Conservation (phyloP, 2,113 vertebrate species). For the Mellivora capensis region DNA sequence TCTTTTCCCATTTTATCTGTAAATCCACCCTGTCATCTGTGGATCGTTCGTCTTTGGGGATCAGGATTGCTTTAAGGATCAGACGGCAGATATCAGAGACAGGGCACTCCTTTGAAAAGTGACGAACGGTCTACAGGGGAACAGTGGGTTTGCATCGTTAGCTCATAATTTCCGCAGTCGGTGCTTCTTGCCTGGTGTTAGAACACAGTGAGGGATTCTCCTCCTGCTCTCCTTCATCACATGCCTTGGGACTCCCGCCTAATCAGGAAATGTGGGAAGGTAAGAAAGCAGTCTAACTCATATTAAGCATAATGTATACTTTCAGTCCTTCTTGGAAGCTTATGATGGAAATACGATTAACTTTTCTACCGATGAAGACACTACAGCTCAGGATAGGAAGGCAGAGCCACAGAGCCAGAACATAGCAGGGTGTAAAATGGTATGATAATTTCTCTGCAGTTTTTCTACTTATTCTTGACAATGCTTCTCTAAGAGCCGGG, state of each 20-base stretch:
- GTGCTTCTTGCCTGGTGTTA: neutral
- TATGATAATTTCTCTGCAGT: neutral
- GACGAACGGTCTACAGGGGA: neutral
- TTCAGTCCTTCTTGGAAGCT: neutral
- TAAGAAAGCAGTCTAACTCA: no score
- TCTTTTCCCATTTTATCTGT: neutral
- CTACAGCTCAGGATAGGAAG: fast-evolving
- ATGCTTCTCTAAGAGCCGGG: neutral
- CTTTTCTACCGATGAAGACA: neutral
- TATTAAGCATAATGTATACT: neutral
- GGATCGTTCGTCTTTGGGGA: neutral
- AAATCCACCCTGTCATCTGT: neutral
- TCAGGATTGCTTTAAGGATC: neutral
- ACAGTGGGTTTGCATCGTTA: neutral
- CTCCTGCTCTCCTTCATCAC: neutral
- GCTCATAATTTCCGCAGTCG: neutral
- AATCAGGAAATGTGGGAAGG: neutral
- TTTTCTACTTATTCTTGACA: neutral
- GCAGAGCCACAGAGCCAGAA: neutral
- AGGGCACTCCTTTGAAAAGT: neutral
- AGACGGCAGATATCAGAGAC: neutral
- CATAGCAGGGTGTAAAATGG: neutral
- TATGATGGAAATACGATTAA: neutral
- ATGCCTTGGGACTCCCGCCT: neutral
- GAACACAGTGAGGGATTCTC: neutral